Conservation (phyloP, 1,140 invertebrate genomes). For the Thaumetopoea pityocampa region DNA sequence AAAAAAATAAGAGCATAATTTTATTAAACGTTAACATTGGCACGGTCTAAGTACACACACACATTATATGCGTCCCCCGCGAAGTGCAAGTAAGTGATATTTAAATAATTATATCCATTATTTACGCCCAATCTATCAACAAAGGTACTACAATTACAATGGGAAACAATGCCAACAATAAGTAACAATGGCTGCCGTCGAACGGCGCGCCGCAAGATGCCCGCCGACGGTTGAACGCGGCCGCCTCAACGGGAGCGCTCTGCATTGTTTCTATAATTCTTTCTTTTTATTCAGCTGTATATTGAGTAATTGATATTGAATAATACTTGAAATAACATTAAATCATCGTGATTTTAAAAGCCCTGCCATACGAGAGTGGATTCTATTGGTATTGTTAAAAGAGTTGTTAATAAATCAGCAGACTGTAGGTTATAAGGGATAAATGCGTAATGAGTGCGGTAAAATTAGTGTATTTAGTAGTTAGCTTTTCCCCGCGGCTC, state of each 20-base stretch:
- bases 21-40: too few species aligned
- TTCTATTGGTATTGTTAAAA: too few species aligned
- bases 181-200: constrained; percentile 1
- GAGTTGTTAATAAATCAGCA: too few species aligned
- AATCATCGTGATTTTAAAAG: too few species aligned
- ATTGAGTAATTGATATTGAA: constrained; percentile 38
- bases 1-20: too few species aligned
- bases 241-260: constrained; percentile 23
- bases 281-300: constrained; percentile 35
- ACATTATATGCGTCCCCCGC: too few species aligned
- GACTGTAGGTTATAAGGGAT: too few species aligned
- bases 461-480: too few species aligned
- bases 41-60: too few species aligned
- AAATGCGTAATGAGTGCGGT: too few species aligned
- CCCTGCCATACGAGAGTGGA: too few species aligned
- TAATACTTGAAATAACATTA: constrained; percentile 6
- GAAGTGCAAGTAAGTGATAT: constrained; percentile 15
- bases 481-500: too few species aligned
- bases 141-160: constrained; percentile 8
- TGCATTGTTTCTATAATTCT: constrained; percentile 37
- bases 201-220: constrained; percentile 34
- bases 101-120: constrained; percentile 14
- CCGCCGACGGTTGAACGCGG: constrained; percentile 30
- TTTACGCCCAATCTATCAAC: constrained; percentile 5
- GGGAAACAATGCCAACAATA: constrained; percentile 11